phyloP scores from a whole-genome alignment of 2,797 vertebrate species.

The Paedocypris micromegethes region DNA sequence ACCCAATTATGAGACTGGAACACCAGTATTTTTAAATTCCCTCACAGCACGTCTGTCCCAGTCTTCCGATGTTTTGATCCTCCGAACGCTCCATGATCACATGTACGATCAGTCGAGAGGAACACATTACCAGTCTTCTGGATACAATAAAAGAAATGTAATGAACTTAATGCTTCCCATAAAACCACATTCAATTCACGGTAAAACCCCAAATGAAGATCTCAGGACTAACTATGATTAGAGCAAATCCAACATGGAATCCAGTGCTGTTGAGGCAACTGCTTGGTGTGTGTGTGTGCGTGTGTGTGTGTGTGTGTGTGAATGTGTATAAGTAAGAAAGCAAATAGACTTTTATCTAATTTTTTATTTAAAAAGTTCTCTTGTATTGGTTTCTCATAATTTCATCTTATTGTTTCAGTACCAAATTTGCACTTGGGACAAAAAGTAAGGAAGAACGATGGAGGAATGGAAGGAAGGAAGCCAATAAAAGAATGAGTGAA shows the following conservation, averaged over 20 bases:
- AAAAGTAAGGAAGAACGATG: too few species aligned
- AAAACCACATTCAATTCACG: slow-evolving; percentile 26
- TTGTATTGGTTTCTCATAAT: too few species aligned
- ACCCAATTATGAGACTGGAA: slow-evolving; percentile 64
- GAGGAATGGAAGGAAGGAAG: too few species aligned
- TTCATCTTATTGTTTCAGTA: too few species aligned
- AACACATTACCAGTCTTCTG: slow-evolving; percentile 33
- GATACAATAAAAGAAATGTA: slow-evolving; percentile 34
- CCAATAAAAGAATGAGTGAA: too few species aligned
- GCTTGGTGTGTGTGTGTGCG: too few species aligned
- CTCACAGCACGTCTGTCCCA: slow-evolving; percentile 18
- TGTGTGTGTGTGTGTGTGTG: too few species aligned
- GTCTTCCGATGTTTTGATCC: slow-evolving; percentile 48
- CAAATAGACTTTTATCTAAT: too few species aligned
- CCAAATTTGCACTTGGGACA: too few species aligned
- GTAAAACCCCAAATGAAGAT: slow-evolving; percentile 3
- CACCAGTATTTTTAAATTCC: slow-evolving; percentile 49
- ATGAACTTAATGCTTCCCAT: slow-evolving; percentile 35
- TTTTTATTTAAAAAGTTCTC: too few species aligned
- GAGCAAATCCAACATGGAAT: background rate
- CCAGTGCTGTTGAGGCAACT: too few species aligned
- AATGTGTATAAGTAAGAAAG: too few species aligned
- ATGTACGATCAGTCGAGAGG: slow-evolving; percentile 61
- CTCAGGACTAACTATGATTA: background rate
- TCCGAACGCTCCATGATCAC: slow-evolving; percentile 52